Evolutionary conservation across 2,797 vertebrate species (phyloP).

Genomic region (Karalla daura): DNA sequence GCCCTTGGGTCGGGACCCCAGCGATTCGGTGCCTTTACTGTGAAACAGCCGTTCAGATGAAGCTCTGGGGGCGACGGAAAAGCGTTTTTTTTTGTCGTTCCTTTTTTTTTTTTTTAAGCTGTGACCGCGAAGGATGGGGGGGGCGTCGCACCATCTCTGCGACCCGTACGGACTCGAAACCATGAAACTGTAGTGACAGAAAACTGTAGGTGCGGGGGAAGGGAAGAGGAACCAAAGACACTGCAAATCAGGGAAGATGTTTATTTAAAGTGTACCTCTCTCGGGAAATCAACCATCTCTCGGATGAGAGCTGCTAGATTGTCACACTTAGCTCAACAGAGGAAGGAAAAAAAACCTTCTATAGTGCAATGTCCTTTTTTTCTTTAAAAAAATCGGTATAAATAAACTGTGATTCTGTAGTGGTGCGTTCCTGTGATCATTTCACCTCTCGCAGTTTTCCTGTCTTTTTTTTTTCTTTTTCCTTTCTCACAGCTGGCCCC

Average conservation of each 20-base stretch:
- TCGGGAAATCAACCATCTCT: neutral
- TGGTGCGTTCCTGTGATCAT: neutral
- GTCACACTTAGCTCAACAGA: neutral
- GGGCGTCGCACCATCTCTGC: neutral
- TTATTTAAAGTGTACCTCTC: slow-evolving; percentile 3
- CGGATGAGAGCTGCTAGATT: no score
- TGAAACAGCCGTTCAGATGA: slow-evolving; percentile 38
- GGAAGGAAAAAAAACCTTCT: neutral
- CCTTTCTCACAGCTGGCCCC: neutral
- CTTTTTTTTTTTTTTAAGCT: no score
- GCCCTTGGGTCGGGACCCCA: no score
- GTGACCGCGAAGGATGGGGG: neutral
- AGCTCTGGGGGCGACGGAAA: neutral
- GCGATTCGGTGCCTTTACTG: slow-evolving; percentile 50
- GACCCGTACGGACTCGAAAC: neutral
- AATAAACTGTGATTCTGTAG: slow-evolving; percentile 37
- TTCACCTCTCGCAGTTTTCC: no score
- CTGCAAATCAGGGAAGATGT: slow-evolving; percentile 42
- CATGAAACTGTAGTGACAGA: neutral
- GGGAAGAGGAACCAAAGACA: slow-evolving; percentile 41
- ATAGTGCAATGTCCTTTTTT: slow-evolving; percentile 27
- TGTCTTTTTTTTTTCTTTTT: slow-evolving; percentile 1
- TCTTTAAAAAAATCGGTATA: slow-evolving; percentile 13
- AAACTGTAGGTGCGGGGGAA: neutral
- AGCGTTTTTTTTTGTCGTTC: neutral